Conservation (phyloP, 1,140 invertebrate species). For the Pantala flavescens region DNA sequence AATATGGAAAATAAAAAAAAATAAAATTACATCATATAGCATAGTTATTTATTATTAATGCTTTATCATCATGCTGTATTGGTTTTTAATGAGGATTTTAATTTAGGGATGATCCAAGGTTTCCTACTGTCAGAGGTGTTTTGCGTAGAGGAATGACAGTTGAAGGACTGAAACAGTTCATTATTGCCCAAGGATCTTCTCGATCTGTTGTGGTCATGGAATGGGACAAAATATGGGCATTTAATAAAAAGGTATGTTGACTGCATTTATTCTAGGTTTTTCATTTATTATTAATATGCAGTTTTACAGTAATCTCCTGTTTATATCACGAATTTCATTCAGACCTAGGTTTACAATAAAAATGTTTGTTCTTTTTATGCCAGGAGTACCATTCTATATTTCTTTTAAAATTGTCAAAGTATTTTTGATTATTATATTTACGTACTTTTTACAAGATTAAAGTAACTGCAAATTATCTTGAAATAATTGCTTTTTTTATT, state of each 20-base stretch:
- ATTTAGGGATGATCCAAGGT: slow-evolving; percentile 89
- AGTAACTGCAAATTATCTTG: no score
- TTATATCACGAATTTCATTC: slow-evolving; percentile 6
- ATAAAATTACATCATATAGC: no score
- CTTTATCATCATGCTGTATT: no score
- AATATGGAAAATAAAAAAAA: no score
- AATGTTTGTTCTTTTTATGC: background rate
- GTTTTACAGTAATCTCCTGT: background rate
- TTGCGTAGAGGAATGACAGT: slow-evolving; percentile 93
- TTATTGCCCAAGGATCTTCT: slow-evolving; percentile 97
- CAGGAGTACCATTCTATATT: no score
- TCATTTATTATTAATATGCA: background rate
- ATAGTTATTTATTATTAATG: no score
- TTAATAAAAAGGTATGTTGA: slow-evolving; percentile 83
- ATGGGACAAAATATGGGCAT: slow-evolving; percentile 99
- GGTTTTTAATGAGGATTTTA: background rate
- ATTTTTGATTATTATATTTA: no score
- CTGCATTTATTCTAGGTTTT: background rate
- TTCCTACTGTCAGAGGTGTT: slow-evolving; percentile 96
- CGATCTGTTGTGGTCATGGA: slow-evolving; percentile 97
- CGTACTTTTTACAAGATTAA: no score
- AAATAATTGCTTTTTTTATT: no score
- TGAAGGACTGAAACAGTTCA: slow-evolving; percentile 93
- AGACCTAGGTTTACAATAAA: background rate
- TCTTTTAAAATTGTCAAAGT: no score